These are phyloP conservation scores for Acronicta aceris DNA, from an alignment of 2,888 invertebrate species.

Conservation along the genomic window DNA sequence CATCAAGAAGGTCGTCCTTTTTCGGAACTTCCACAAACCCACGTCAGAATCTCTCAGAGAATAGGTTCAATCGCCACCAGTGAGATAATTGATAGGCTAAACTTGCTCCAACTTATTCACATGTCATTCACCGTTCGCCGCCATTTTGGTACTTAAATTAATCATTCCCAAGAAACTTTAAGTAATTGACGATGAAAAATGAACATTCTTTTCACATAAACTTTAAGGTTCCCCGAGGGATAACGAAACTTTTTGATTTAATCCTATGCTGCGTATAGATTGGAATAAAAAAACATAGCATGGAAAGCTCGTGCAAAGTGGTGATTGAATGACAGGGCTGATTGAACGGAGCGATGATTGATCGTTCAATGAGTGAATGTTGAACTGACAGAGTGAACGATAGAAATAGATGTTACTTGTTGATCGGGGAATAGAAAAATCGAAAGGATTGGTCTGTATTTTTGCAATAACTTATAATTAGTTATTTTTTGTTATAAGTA, in stretches of 20 bases:
- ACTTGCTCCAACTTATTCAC: background rate
- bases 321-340: slow-evolving; percentile 49
- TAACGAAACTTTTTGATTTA: slow-evolving; percentile 45
- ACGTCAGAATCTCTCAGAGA: too few species aligned
- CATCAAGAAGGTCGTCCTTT: too few species aligned
- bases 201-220: slow-evolving; percentile 33
- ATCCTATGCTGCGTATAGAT: slow-evolving; percentile 10
- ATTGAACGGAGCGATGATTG: slow-evolving; percentile 50
- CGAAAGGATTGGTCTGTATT: slow-evolving; percentile 14
- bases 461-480: too few species aligned
- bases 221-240: slow-evolving; percentile 22
- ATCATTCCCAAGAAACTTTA: slow-evolving; percentile 34
- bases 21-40: too few species aligned
- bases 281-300: slow-evolving; percentile 29
- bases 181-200: slow-evolving; percentile 55
- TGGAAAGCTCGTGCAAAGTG: slow-evolving; percentile 33
- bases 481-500: too few species aligned
- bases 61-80: too few species aligned
- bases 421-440: slow-evolving; percentile 45
- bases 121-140: background rate
- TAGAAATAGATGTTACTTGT: slow-evolving; percentile 52
- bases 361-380: slow-evolving; percentile 45
- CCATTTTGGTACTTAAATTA: slow-evolving; percentile 24
- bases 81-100: background rate
- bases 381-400: slow-evolving; percentile 42